Conservation (phyloP, 1,140 invertebrate species). For the Babylonia areolata region DNA sequence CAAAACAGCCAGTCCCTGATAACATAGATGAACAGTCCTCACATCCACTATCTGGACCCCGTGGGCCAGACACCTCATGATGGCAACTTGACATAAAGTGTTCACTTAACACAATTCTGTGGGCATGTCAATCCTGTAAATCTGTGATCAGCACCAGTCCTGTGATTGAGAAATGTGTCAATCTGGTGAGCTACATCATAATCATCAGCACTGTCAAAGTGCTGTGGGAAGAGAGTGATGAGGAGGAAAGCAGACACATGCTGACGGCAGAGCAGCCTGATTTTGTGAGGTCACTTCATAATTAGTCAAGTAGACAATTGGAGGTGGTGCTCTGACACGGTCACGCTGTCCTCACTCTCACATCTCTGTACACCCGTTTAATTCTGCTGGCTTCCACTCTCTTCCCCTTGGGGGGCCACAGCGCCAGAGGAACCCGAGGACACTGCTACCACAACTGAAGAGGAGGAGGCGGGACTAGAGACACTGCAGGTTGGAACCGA, state of each 20-base stretch:
- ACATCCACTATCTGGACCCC: not conserved
- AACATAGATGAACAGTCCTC: not conserved
- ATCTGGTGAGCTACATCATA: no score
- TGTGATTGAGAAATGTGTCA: no score
- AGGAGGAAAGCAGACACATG: not conserved
- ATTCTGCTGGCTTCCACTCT: constrained; percentile 11
- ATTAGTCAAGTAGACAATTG: not conserved
- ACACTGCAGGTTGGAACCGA: not conserved
- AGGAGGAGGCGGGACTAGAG: not conserved
- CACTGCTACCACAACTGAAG: not conserved
- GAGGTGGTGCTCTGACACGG: not conserved
- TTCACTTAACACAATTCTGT: no score
- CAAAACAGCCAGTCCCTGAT: constrained; percentile 10
- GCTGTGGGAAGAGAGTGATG: no score
- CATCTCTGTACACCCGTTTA: not conserved
- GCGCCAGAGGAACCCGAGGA: not conserved
- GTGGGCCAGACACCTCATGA: no score
- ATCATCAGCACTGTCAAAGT: not conserved
- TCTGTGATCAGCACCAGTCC: no score
- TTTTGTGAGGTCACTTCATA: not conserved
- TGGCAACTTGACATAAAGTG: no score
- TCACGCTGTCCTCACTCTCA: not conserved
- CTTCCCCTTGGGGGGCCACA: not conserved
- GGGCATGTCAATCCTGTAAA: no score
- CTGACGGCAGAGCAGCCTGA: not conserved